Base-by-base conservation (phyloP, 2,888 invertebrate genomes). In the Cosmorhoe ocellata region DNA sequence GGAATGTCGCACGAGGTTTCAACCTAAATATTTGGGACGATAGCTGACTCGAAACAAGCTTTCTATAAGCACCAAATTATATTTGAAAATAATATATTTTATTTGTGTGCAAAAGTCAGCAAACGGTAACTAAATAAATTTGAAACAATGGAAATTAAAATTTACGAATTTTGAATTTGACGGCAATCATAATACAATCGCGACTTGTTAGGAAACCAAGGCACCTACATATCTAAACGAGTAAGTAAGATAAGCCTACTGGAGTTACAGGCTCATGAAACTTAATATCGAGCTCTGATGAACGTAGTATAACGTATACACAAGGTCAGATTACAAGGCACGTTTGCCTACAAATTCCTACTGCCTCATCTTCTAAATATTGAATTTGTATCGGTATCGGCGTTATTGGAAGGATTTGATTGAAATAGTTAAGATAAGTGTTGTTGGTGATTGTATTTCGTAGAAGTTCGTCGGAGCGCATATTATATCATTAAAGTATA, bases 1-100 rank as follows among this genome's bases (percentile, higher is more conserved):
- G 36, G 40, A 43, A 47, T 45, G 33, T 31, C 31, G 41, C 42
- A 39, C 8, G 24, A 38, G 18, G 27, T 14, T 43, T 50, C 12
- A 22, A 12, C 27, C 32, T 27, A 38, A 37, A 37, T 36, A 34
- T 43, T 42, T 43, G 27, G 18, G 12, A 3, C 22, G 32, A 11
- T 6, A 27, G 14, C 34, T 27, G 27, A 27, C 11, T 28, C 6
- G 12, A 33, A 13, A 8, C 24, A 12, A 10, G 8, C 18, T 18
- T 18, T 3, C 18, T 18, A 18, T n/a, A n/a, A n/a, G n/a, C n/a
- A n/a, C n/a, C n/a, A n/a, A n/a, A n/a, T n/a, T n/a, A n/a, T n/a
- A n/a, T n/a, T n/a, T n/a, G n/a, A n/a, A n/a, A n/a, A n/a, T n/a
- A n/a, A n/a, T n/a, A n/a, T n/a, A n/a, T n/a, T n/a, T n/a, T n/a